Conservation (phyloP, 2,888 invertebrate species). For the Synanthedon andrenaeformis region DNA sequence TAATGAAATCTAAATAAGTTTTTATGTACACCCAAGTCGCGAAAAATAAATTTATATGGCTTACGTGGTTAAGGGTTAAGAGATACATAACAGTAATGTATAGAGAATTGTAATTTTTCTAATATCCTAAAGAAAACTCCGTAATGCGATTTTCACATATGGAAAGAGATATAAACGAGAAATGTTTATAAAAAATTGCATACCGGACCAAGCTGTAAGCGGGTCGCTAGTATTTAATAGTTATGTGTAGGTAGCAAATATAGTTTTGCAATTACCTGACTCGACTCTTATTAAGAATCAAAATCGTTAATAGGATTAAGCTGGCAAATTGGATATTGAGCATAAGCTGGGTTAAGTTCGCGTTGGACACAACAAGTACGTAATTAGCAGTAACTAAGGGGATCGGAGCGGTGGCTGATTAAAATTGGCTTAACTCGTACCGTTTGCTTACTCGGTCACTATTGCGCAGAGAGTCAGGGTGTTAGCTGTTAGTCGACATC, state of each 20-base stretch:
- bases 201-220: no score
- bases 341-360: slow-evolving; percentile 50
- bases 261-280: slow-evolving; percentile 5
- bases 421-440: slow-evolving; percentile 51
- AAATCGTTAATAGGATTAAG: slow-evolving; percentile 59
- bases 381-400: slow-evolving; percentile 63
- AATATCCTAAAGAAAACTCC: no score
- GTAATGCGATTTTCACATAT: no score
- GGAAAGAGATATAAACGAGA: no score
- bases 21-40: no score
- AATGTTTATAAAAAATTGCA: no score
- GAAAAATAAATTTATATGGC: no score
- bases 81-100: no score
- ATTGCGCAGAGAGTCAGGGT: background rate
- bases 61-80: no score
- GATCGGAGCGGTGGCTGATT: slow-evolving; percentile 39
- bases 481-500: background rate
- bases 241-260: background rate
- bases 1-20: no score
- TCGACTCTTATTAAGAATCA: slow-evolving; percentile 38
- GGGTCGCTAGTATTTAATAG: no score
- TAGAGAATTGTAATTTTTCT: no score
- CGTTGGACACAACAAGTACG: slow-evolving; percentile 53
- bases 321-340: slow-evolving; percentile 57
- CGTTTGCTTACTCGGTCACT: slow-evolving; percentile 13